phyloP scores from a whole-genome alignment of 1,140 invertebrate species.

The Heliconius nattereri region DNA sequence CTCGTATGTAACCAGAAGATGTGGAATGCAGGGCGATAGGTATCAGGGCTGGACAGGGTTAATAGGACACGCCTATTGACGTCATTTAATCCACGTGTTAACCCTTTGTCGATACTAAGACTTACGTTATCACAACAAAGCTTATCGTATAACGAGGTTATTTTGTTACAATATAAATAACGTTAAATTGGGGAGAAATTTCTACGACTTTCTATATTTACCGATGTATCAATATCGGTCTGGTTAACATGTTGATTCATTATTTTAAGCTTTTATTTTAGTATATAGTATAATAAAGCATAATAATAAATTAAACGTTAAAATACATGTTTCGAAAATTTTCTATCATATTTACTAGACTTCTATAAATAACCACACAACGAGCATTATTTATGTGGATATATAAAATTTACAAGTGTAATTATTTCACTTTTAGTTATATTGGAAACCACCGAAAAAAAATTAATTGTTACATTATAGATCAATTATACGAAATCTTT shows the following conservation, averaged over 20 bases:
- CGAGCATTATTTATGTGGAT: too few species aligned
- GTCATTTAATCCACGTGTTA: slow-evolving; percentile 33
- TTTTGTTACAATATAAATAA: not conserved
- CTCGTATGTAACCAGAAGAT: slow-evolving; percentile 29
- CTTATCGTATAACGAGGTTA: not conserved
- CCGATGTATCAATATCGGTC: not conserved
- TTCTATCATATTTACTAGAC: too few species aligned
- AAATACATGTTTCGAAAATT: too few species aligned
- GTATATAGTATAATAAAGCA: too few species aligned
- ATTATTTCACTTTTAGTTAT: too few species aligned
- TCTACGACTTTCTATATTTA: not conserved
- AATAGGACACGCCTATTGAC: slow-evolving; percentile 45
- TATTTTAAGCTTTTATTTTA: not conserved
- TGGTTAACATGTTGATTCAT: not conserved
- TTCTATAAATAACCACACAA: too few species aligned
- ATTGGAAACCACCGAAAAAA: too few species aligned
- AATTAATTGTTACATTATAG: too few species aligned
- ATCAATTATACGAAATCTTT: too few species aligned
- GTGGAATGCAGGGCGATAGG: slow-evolving; percentile 28
- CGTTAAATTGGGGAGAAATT: not conserved
- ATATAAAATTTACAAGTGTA: too few species aligned
- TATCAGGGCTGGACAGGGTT: slow-evolving; percentile 28
- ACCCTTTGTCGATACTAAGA: slow-evolving; percentile 24
- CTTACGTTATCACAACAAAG: slow-evolving; percentile 17
- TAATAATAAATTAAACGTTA: too few species aligned